phyloP scores from a whole-genome alignment of 1,140 invertebrate species.

The Drosophila ogumai region DNA sequence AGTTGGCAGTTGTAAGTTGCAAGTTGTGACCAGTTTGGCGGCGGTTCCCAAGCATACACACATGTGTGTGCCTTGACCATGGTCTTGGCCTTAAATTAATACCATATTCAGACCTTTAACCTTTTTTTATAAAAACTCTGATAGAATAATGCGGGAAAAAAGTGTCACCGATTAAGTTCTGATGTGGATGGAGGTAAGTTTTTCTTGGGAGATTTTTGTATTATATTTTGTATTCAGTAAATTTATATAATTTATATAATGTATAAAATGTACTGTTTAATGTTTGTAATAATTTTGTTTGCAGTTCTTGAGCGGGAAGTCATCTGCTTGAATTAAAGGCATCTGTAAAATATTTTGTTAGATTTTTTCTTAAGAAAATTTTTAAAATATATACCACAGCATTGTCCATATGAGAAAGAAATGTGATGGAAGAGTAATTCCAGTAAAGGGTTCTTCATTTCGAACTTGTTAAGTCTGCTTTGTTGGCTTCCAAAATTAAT shows the following conservation, averaged over 20 bases:
- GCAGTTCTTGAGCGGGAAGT: too few species aligned
- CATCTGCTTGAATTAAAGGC: neutral
- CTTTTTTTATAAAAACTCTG: conserved; percentile 4
- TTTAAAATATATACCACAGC: neutral
- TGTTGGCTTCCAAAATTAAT: neutral
- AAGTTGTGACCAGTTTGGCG: conserved; percentile 11
- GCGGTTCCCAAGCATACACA: conserved; percentile 29
- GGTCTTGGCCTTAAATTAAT: conserved; percentile 6
- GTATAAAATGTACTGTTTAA: neutral
- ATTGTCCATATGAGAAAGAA: neutral
- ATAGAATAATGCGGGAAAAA: neutral
- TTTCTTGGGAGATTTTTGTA: neutral
- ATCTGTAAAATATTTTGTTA: neutral
- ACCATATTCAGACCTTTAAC: neutral
- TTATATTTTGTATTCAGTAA: neutral
- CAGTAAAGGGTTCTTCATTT: neutral
- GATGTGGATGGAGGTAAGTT: neutral
- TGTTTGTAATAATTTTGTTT: too few species aligned
- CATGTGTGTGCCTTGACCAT: conserved; percentile 34
- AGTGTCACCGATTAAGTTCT: conserved; percentile 11
- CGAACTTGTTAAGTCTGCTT: neutral
- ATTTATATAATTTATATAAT: neutral
- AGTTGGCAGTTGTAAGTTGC: conserved; percentile 7
- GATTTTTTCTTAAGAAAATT: neutral
- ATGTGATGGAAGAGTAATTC: neutral